Conservation (phyloP, 1,140 invertebrate species). For the Bradynema listronoti region DNA sequence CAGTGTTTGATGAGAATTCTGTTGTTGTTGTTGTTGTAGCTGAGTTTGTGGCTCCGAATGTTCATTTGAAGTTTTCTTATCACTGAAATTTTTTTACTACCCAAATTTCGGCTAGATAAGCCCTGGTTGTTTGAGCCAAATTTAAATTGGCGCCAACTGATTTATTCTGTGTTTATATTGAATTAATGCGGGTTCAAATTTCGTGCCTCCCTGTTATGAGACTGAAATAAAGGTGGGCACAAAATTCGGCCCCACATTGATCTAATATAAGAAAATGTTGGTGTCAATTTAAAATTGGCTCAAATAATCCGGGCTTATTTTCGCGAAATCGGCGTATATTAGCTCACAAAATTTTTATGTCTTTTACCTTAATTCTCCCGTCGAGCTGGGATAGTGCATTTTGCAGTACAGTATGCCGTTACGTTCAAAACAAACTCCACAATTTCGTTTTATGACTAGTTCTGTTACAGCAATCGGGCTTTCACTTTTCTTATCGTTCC, state of each 20-base stretch:
- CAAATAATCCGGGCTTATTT: too few species aligned
- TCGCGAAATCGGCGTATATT: neutral
- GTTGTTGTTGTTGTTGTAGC: neutral
- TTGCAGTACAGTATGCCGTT: conserved; percentile 93
- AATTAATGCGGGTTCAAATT: neutral
- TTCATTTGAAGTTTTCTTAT: neutral
- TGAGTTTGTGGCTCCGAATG: neutral
- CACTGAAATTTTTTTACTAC: neutral
- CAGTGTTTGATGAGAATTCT: neutral
- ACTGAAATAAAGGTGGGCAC: neutral
- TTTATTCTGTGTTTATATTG: too few species aligned
- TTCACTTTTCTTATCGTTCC: too few species aligned
- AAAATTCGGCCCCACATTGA: neutral
- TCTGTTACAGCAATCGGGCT: too few species aligned
- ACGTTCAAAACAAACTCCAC: conserved; percentile 90
- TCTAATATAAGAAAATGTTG: too few species aligned
- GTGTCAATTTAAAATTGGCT: too few species aligned
- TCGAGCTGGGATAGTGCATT: conserved; percentile 94
- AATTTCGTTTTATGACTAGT: too few species aligned
- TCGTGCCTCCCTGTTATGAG: neutral
- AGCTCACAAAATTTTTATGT: neutral
- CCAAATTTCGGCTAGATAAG: too few species aligned
- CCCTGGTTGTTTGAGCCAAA: too few species aligned
- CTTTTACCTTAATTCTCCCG: conserved; percentile 61
- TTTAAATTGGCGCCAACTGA: too few species aligned